Base-by-base conservation (phyloP, 2,797 vertebrate species). In the Enteromius thamalakanensis region DNA sequence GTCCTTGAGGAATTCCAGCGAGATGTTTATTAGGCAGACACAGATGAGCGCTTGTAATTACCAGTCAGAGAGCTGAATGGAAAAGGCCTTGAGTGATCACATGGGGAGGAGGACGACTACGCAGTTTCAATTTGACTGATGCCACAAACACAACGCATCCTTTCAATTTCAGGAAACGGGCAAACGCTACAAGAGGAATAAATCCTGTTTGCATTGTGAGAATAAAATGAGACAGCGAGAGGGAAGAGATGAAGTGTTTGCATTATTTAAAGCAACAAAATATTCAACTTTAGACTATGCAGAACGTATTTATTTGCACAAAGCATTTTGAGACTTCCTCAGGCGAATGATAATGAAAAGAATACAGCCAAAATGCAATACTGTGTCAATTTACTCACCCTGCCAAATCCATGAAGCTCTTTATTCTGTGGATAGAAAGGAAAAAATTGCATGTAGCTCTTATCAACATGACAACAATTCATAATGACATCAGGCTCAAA, bases 21-120 rank as follows among this genome's bases (percentile, higher is more conserved):
- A 72, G 84, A 84, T 87, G 87, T 89, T 90, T 89, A 88, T 90
- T 87, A 89, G 87, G 83, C 81, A 86, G 88, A 88, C 87, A 87
- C 87, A 89, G 87, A 89, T 89, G 84, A 89, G 81, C 79, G 81
- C 80, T 77, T 87, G 86, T 90, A 89, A 89, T 89, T 89, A 89
- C 87, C 87, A 86, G 85, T 86, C 80, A 82, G 81, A 71, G 65
- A 65, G 62, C 76, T 83, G 87, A 87, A 88, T 55, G 64, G 76
- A 79, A 84, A 49, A 68, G 79, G 76, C 77, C 51, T 67, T 89
- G 88, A 90, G 45, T 87, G 84, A 89, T 88, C 84, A 68, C 84
- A 80, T 15, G 65, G 37, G 55, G 64, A 49, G 65, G 32, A 40
- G 51, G n/a, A 64, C 47, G 47, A 70, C 64, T 21, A 26, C 53